phyloP scores from a whole-genome alignment of 2,888 invertebrate genomes.

The Lamellibrachia satsuma region DNA sequence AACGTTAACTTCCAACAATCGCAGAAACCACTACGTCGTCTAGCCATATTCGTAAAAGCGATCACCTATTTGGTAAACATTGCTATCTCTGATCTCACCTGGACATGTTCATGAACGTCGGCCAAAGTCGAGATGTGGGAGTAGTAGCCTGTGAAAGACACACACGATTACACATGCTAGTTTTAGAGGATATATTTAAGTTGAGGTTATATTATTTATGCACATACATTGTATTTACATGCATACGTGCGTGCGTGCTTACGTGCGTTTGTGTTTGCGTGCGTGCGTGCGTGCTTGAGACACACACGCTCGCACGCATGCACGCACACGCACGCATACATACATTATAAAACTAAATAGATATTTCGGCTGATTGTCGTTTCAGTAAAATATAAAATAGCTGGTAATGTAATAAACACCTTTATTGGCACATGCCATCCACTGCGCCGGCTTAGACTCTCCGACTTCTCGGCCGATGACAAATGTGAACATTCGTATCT shows the following conservation, averaged over 20 bases:
- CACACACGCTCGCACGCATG: not conserved
- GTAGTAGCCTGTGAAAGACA: slow-evolving; percentile 79
- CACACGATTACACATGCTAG: not conserved
- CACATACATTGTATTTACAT: too few species aligned
- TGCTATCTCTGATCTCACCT: slow-evolving; percentile 56
- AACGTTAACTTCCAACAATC: too few species aligned
- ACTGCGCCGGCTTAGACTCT: slow-evolving; percentile 92
- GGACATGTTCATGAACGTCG: slow-evolving; percentile 95
- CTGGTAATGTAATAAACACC: slow-evolving; percentile 70
- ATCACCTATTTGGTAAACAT: too few species aligned
- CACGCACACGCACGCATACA: not conserved
- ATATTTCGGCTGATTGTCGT: not conserved
- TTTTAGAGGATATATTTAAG: not conserved
- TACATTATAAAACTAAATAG: not conserved
- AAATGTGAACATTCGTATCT: slow-evolving; percentile 96
- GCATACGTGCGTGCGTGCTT: too few species aligned
- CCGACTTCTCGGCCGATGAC: slow-evolving; percentile 91
- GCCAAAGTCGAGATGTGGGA: slow-evolving; percentile 95
- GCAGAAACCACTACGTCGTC: too few species aligned
- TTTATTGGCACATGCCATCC: slow-evolving; percentile 99
- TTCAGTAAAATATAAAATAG: not conserved
- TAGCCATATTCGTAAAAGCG: too few species aligned
- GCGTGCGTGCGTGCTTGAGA: too few species aligned
- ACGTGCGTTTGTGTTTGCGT: too few species aligned
- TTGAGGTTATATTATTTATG: not conserved